These are phyloP conservation scores for Lycodopsis pacificus DNA, from an alignment of 2,797 vertebrate genomes.

Conservation along the genomic window DNA sequence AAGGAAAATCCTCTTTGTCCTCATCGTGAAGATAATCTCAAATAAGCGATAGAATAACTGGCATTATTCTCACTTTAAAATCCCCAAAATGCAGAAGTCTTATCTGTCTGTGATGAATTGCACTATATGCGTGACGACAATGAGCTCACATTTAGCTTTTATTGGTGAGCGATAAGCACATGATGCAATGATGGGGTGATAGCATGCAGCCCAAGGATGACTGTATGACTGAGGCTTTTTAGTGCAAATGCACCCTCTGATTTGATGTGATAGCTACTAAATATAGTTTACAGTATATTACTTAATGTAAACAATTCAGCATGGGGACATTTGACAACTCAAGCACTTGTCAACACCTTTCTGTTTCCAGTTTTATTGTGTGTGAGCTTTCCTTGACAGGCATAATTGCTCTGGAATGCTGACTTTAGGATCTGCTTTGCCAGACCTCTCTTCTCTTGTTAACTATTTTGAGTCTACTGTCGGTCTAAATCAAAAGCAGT, in stretches of 20 bases:
- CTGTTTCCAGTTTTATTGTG: conserved; percentile 59
- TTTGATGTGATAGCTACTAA: conserved; percentile 50
- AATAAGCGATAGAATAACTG: conserved; percentile 25
- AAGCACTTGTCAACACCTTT: conserved; percentile 57
- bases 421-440: conserved; percentile 53
- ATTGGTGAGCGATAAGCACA: conserved; percentile 45
- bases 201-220: conserved; percentile 30
- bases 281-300: conserved; percentile 53
- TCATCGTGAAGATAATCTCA: conserved; percentile 36
- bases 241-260: conserved; percentile 19
- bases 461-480: conserved; percentile 53
- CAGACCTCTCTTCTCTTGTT: conserved; percentile 44
- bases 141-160: conserved; percentile 42
- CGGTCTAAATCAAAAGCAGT: conserved; percentile 28
- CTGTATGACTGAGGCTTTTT: conserved; percentile 15
- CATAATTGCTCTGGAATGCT: conserved; percentile 51
- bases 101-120: conserved; percentile 41
- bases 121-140: conserved; percentile 22
- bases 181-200: conserved; percentile 32
- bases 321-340: conserved; percentile 41
- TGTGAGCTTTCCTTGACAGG: conserved; percentile 60
- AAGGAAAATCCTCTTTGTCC: conserved; percentile 24
- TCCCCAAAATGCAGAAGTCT: conserved; percentile 13
- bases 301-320: conserved; percentile 52
- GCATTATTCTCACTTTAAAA: conserved; percentile 43